Percentiles rank a stretch among this genome's conserved stretches.
phyloP scores from a whole-genome alignment of 2,888 invertebrate genomes.

The Tetranychus piercei region DNA sequence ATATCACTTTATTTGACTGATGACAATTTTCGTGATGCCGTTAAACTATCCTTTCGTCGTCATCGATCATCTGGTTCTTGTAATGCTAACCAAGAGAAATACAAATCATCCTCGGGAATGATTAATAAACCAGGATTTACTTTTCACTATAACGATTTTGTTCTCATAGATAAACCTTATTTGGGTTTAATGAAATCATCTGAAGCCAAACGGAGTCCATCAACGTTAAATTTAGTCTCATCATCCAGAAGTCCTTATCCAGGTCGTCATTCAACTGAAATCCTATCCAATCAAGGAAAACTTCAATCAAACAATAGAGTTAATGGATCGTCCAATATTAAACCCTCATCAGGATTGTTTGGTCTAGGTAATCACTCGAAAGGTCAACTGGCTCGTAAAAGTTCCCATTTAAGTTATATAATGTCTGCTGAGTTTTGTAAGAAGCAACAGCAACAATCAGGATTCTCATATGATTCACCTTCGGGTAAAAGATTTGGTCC shows the following conservation, averaged over 20 bases:
- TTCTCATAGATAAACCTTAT: constrained; percentile 17
- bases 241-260: constrained; percentile 2
- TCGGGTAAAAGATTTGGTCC: too few relatives aligned
- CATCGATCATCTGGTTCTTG: neutral
- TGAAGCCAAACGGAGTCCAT: constrained; percentile 11
- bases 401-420: neutral
- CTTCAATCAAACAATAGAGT: neutral
- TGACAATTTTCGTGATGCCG: constrained; percentile 36
- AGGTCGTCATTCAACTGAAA: constrained; percentile 3
- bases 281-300: constrained; percentile 2
- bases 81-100: neutral
- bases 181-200: constrained; percentile 15
- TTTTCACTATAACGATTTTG: constrained; percentile 17
- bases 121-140: constrained; percentile 5
- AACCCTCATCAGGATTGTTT: neutral
- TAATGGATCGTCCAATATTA: neutral
- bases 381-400: neutral
- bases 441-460: neutral
- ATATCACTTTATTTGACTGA: constrained; percentile 42
- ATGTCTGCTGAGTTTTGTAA: neutral
- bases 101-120: neutral
- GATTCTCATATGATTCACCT: neutral
- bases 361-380: neutral
- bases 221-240: constrained; percentile 14
- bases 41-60: constrained; percentile 26